Conservation (phyloP, 2,888 invertebrate species). For the Rotaria magnacalcarata region DNA sequence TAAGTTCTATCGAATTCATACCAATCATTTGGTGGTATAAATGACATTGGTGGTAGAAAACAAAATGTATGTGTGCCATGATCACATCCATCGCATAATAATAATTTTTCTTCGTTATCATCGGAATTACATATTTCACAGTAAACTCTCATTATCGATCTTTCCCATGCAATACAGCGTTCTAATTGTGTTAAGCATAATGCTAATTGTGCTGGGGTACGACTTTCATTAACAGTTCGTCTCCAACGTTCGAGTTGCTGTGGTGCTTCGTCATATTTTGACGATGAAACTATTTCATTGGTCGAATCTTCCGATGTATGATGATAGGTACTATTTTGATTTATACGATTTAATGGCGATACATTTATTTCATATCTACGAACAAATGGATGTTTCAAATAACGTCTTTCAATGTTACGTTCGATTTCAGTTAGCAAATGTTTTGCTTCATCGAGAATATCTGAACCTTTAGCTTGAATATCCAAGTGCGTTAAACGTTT, state of each 20-base stretch:
- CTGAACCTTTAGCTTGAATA: constrained; percentile 35
- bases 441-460: constrained; percentile 64
- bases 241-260: constrained; percentile 75
- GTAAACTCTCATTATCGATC: constrained; percentile 97
- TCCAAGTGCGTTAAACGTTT: constrained; percentile 38
- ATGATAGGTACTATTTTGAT: constrained; percentile 23
- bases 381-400: constrained; percentile 79
- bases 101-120: constrained; percentile 86
- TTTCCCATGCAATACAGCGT: constrained; percentile 90
- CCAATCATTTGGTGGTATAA: constrained; percentile 55
- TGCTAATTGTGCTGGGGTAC: constrained; percentile 81
- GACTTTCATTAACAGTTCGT: constrained; percentile 76
- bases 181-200: constrained; percentile 83
- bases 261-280: constrained; percentile 63
- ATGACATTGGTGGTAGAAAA: constrained; percentile 67
- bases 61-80: constrained; percentile 97
- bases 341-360: constrained; percentile 5
- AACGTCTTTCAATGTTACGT: constrained; percentile 82
- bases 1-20: constrained; percentile 80
- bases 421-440: constrained; percentile 77
- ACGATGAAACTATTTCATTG: background rate
- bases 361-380: constrained; percentile 37
- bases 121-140: constrained; percentile 94
- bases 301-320: background rate
- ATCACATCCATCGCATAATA: constrained; percentile 94